Evolutionary conservation across 2,888 invertebrate genomes (phyloP), one percentile per base, ranked within the genome.

Genomic region (Carcina quercana): DNA sequence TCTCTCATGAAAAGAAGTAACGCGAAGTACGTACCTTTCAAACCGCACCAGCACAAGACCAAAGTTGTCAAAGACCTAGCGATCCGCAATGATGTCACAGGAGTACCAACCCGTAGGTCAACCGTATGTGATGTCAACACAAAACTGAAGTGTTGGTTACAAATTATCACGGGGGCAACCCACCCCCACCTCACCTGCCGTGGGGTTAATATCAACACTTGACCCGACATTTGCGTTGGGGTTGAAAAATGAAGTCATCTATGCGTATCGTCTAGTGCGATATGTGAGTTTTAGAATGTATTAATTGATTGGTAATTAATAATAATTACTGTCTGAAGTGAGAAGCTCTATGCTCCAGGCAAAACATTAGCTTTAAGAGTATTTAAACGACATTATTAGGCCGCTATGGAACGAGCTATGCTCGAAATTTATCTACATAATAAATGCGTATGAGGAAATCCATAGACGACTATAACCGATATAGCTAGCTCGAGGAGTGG

Each of bases 141-240:
- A 50, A 53, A 40, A 74, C 67, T 73, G 68, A 66, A 69, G 73
- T 71, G 72, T 64, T 69, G 58, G 72, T 66, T 66, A 68, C 68
- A 68, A 69, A 72, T 72, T 65, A 74, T 72, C 68, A 65, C 6
- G 15, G 65, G 56, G 58, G 44, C 44, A 33, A 45, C 45, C 50
- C 51, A 63, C 63, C 70, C 72, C 72, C 72, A 74, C 74, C 74
- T 66, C 72, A 76, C 71, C 68, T 66, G 47, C 39, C 45, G 51
- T 52, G 60, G 71, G 73, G 75, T 67, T 75, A 74, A 73, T 67
- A 71, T 64, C 69, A 53, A 62, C 69, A 79, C 71, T 78, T 82
- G 75, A 82, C 75, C 72, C 69, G 46, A 41, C 60, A 57, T 59
- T 66, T 59, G 59, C 59, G 59, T 62, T 53, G 59, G 50, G n/a